Evolutionary conservation across 2,113 vertebrate genomes (phyloP).

Genomic region (Rhabdomys dilectus): DNA sequence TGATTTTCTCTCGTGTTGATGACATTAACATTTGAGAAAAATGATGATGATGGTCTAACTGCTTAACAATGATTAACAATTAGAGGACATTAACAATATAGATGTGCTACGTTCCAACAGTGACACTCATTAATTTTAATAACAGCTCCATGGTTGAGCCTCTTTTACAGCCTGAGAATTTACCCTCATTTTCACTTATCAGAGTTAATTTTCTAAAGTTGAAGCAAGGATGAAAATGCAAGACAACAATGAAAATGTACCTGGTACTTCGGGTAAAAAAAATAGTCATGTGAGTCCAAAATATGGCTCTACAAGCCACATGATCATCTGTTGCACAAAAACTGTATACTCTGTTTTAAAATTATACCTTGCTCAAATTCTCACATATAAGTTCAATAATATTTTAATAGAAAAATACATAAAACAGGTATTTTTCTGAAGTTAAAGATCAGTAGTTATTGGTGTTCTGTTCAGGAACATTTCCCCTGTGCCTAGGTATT

Average conservation of each 20-base stretch:
- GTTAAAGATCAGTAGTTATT: background rate
- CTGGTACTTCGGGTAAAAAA: background rate
- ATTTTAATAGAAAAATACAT: background rate
- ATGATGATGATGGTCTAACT: constrained; percentile 69
- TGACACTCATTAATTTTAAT: constrained; percentile 74
- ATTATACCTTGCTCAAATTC: constrained; percentile 14
- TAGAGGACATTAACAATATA: constrained; percentile 60
- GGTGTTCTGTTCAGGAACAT: too few relatives aligned
- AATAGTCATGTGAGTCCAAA: background rate
- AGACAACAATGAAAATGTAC: constrained; percentile 17
- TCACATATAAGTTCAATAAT: background rate
- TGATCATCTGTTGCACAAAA: background rate
- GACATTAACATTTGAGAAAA: constrained; percentile 56
- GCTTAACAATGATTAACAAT: constrained; percentile 70
- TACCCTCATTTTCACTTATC: constrained; percentile 67
- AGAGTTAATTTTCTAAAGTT: constrained; percentile 66
- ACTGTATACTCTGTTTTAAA: background rate
- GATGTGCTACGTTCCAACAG: constrained; percentile 65
- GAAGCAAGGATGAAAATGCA: constrained; percentile 52
- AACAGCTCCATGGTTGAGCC: constrained; percentile 24
- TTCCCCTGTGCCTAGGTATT: too few relatives aligned
- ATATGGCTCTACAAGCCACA: background rate
- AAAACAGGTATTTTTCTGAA: background rate
- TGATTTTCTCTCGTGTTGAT: constrained; percentile 53
- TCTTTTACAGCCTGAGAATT: constrained; percentile 56